phyloP scores from a whole-genome alignment of 2,113 vertebrate species.

The Platanista minor region DNA sequence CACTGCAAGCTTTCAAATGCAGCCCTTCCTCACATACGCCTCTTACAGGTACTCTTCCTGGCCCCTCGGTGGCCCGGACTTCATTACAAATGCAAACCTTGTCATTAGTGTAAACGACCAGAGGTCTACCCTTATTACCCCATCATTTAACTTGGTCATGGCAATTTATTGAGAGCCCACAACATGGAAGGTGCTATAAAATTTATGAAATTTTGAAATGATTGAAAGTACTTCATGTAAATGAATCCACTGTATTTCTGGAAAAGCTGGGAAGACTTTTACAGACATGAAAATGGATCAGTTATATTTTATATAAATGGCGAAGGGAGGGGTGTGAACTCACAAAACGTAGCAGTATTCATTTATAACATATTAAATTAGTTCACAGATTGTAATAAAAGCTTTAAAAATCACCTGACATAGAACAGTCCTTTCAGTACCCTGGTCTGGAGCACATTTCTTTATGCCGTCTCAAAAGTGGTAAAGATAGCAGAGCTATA shows the following conservation, averaged over 20 bases:
- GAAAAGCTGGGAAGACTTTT: constrained; percentile 55
- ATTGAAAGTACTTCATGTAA: constrained; percentile 58
- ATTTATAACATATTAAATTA: constrained; percentile 63
- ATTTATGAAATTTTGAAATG: constrained; percentile 58
- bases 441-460: not conserved
- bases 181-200: constrained; percentile 52
- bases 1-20: not conserved
- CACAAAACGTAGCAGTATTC: constrained; percentile 36
- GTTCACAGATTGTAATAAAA: constrained; percentile 57
- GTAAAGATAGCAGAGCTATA: not conserved
- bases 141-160: constrained; percentile 21
- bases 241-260: constrained; percentile 47
- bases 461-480: not conserved
- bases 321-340: constrained; percentile 4
- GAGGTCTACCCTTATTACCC: constrained; percentile 36
- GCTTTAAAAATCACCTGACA: constrained; percentile 19
- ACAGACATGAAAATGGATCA: constrained; percentile 46
- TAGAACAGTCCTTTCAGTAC: not conserved
- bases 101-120: not conserved
- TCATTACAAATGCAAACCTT: constrained; percentile 36
- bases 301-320: constrained; percentile 14
- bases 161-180: constrained; percentile 33
- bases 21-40: not conserved
- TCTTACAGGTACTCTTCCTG: not conserved
- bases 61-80: not conserved